Percentiles rank a stretch among this genome's conserved stretches.
phyloP scores from a whole-genome alignment of 2,113 vertebrate species.

The Limnothrissa miodon region DNA sequence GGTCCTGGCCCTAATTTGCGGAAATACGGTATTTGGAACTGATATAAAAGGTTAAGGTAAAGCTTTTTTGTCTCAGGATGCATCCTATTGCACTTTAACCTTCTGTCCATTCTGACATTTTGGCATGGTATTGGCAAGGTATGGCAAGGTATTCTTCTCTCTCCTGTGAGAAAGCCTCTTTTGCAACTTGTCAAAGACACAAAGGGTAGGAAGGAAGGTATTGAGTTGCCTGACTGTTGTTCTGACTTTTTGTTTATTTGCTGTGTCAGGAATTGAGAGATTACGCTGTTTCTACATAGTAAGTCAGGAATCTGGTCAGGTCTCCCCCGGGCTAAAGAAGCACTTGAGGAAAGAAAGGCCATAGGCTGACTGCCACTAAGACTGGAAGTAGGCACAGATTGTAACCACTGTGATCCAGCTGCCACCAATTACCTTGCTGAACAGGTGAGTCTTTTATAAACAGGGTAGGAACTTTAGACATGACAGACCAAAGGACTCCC shows the following conservation, averaged over 20 bases:
- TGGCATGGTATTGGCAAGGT: too few species aligned
- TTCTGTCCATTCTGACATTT: conserved; percentile 55
- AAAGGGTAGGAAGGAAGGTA: conserved; percentile 72
- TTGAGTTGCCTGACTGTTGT: conserved; percentile 70
- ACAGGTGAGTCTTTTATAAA: not conserved
- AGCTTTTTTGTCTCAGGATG: conserved; percentile 13
- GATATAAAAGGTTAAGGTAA: not conserved
- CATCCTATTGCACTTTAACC: conserved; percentile 70
- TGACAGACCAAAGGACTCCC: not conserved
- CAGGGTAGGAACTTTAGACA: not conserved
- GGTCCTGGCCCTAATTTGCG: too few species aligned
- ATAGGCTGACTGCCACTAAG: conserved; percentile 71
- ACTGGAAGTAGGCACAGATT: conserved; percentile 59
- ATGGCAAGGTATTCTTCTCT: conserved; percentile 62
- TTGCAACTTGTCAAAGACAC: conserved; percentile 70
- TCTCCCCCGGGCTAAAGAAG: conserved; percentile 69
- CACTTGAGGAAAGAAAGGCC: conserved; percentile 61
- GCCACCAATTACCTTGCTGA: conserved; percentile 63
- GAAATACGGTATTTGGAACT: not conserved
- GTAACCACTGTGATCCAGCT: conserved; percentile 58
- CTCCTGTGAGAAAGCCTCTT: conserved; percentile 48
- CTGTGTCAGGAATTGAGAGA: conserved; percentile 81
- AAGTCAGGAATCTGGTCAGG: conserved; percentile 71
- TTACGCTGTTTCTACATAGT: conserved; percentile 72
- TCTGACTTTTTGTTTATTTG: conserved; percentile 76